Base-by-base conservation (phyloP, 2,113 vertebrate genomes). In the Corythornis vintsioides region DNA sequence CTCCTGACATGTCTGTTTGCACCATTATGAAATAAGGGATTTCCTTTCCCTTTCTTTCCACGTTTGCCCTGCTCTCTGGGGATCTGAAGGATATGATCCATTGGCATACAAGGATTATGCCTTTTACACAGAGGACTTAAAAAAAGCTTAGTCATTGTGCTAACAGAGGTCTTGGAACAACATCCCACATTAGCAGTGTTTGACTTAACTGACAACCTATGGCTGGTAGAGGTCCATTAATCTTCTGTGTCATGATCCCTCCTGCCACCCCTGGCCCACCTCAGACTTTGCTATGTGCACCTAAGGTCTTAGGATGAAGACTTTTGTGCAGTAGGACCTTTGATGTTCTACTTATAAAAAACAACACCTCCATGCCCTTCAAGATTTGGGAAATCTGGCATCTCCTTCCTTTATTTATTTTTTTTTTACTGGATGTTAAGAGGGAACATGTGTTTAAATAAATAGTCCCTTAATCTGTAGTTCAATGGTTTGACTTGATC, bases 11-110 rank as follows among this genome's bases (percentile, higher is more conserved):
- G 95, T 95, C 95, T 97, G 96, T 96, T 98, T 96, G 94, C 83
- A 86, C 96, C 96, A 89, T 96, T 96, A 97, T 95, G 86, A 97
- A 97, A 97, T 93, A 92, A 96, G 90, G 94, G 89, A 86, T 96
- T 95, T 97, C 95, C 96, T 97, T 95, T 97, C 93, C 87, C 70
- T 95, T 95, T 93, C 92, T 96, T 96, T 95, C 92, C 92, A 92
- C 90, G 42, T 92, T 89, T 73, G 71, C 78, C 86, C 72, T 19
- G 10, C 67, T 91, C 88, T 57, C 50, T 22, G 17, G 91, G 88
- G 94, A 94, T 83, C 88, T 71, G 13, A 17, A 92, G 86, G 90
- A 75, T 93, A 47, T 92, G 95, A 96, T 75, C 64, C 81, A 63
- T 70, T 87, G 95, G 94, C 95, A 93, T 86, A 93, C 10, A n/a